Conservation (phyloP, 2,113 vertebrate species). For the Puma concolor region DNA sequence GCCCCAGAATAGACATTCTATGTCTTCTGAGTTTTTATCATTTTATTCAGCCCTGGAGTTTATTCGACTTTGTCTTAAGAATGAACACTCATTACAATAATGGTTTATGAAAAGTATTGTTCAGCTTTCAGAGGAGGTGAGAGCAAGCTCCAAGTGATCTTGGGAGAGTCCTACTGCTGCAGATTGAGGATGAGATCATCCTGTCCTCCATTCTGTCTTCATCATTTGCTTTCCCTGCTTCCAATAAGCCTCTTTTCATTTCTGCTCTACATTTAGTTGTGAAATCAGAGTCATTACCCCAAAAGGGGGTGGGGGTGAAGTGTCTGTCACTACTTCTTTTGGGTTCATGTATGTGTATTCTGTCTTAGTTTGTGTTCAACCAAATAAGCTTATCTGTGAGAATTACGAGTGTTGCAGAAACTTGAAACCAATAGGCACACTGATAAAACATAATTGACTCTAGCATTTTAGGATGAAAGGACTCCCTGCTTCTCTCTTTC, state of each 20-base stretch:
- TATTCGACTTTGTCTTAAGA: background rate
- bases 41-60: conserved; percentile 18
- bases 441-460: background rate
- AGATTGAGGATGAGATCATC: background rate
- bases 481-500: background rate
- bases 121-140: background rate
- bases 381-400: background rate
- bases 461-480: conserved; percentile 14
- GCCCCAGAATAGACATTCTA: background rate
- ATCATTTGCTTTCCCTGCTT: background rate
- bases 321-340: background rate
- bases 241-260: background rate
- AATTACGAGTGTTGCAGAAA: conserved; percentile 9
- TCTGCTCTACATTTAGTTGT: background rate
- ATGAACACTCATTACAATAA: background rate
- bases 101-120: background rate
- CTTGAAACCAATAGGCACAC: background rate
- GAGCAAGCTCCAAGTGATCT: background rate
- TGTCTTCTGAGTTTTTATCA: background rate
- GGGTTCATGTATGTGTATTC: background rate
- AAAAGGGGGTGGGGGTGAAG: background rate
- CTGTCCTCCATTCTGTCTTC: too few species aligned
- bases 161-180: background rate
- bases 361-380: conserved; percentile 11
- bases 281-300: background rate